phyloP scores from a whole-genome alignment of 2,888 invertebrate genomes.

The Calliphora vomitoria region DNA sequence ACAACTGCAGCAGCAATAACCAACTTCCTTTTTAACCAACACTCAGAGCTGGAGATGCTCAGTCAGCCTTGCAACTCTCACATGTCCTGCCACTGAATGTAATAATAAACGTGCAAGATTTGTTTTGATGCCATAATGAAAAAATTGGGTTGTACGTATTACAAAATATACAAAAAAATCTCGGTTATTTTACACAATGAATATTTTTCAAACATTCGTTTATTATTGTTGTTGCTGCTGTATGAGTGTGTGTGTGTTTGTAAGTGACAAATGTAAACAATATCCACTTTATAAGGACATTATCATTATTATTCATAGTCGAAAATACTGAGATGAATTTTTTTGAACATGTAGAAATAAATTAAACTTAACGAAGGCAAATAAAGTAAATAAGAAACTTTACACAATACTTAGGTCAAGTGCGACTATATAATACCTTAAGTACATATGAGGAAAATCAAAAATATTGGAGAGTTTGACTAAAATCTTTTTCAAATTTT shows the following conservation, averaged over 20 bases:
- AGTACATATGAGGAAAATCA: no score
- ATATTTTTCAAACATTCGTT: constrained; percentile 10
- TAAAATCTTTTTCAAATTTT: no score
- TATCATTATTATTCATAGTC: not conserved
- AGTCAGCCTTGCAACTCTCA: constrained; percentile 16
- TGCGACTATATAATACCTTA: no score
- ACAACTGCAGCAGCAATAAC: constrained; percentile 5
- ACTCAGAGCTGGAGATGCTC: constrained; percentile 7
- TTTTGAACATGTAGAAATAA: not conserved
- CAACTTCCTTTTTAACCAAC: constrained; percentile 32
- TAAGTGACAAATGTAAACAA: constrained; percentile 47
- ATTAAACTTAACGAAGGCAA: no score
- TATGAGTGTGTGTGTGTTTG: constrained; percentile 1
- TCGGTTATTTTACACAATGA: constrained; percentile 13
- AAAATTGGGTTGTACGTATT: constrained; percentile 55
- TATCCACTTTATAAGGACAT: constrained; percentile 35
- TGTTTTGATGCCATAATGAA: constrained; percentile 61
- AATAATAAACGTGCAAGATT: constrained; percentile 60
- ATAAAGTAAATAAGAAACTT: no score
- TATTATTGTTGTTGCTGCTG: constrained; percentile 14
- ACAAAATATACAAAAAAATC: constrained; percentile 24
- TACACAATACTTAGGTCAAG: no score
- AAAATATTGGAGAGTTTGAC: no score
- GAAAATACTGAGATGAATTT: not conserved
- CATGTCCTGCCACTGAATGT: constrained; percentile 43